Conservation (phyloP, 2,888 invertebrate genomes). For the Nomada flava region DNA sequence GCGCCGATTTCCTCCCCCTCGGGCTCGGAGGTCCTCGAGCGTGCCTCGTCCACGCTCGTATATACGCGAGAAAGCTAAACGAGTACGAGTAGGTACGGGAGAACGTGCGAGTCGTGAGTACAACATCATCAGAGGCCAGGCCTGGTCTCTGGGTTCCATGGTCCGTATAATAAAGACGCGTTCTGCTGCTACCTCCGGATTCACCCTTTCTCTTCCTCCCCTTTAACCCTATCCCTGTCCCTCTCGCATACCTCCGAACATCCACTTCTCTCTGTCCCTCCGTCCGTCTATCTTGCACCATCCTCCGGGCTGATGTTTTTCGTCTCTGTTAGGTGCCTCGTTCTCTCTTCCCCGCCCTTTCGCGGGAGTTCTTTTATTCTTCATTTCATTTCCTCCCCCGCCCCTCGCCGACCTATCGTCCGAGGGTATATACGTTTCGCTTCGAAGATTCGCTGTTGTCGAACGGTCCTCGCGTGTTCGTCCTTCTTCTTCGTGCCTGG, state of each 20-base stretch:
- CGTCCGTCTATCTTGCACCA: constrained; percentile 13
- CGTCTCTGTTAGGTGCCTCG: constrained; percentile 13
- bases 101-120: constrained; percentile 74
- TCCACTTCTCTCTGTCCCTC: background rate
- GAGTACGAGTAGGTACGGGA: constrained; percentile 72
- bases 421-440: constrained; percentile 44
- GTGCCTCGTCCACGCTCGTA: constrained; percentile 44
- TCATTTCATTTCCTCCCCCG: constrained; percentile 17
- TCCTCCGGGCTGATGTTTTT: background rate
- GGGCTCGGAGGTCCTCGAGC: constrained; percentile 49
- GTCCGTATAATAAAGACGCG: constrained; percentile 83
- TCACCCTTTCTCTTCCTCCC: constrained; percentile 52
- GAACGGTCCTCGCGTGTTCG: constrained; percentile 52
- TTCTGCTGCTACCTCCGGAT: constrained; percentile 73
- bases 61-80: constrained; percentile 69
- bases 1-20: constrained; percentile 66
- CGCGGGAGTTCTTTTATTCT: constrained; percentile 41
- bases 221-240: constrained; percentile 12
- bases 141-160: constrained; percentile 75
- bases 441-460: constrained; percentile 46
- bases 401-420: constrained; percentile 17
- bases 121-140: constrained; percentile 79
- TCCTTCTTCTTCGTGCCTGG: constrained; percentile 45
- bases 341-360: constrained; percentile 11
- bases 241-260: constrained; percentile 10